Percentiles rank a stretch among this genome's conserved stretches.
These are phyloP conservation scores for Chaitophorus viminalis DNA, from an alignment of 2,888 invertebrate species.

Conservation along the genomic window DNA sequence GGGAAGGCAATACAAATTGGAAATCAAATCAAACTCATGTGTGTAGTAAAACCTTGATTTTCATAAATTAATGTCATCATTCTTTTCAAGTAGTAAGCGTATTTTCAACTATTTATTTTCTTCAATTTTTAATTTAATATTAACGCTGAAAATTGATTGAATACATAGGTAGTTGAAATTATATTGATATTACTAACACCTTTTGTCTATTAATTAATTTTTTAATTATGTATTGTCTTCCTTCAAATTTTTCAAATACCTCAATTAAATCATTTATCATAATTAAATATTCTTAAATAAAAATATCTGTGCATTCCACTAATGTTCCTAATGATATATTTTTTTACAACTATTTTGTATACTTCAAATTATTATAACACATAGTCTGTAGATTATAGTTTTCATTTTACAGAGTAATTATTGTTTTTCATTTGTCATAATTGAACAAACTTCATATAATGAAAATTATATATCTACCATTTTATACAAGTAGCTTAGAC, in stretches of 20 bases:
- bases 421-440: conserved; percentile 21
- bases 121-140: neutral
- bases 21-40: neutral
- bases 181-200: no score
- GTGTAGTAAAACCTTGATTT: neutral
- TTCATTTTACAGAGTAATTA: conserved; percentile 34
- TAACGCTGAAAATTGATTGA: neutral
- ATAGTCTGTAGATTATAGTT: neutral
- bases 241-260: neutral
- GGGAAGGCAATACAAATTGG: conserved; percentile 17
- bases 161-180: no score
- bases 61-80: no score
- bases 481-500: neutral
- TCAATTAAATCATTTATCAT: neutral
- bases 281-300: neutral
- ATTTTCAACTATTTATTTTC: neutral
- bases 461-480: conserved; percentile 39
- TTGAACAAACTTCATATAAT: conserved; percentile 30
- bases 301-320: conserved; percentile 26
- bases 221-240: conserved; percentile 23
- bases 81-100: neutral
- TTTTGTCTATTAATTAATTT: neutral
- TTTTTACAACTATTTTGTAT: neutral
- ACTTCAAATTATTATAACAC: neutral
- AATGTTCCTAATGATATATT: conserved; percentile 24